Percentiles rank a stretch among this genome's conserved stretches.
These are phyloP conservation scores for Neoarius graeffei DNA, from an alignment of 2,113 vertebrate genomes.

Conservation along the genomic window DNA sequence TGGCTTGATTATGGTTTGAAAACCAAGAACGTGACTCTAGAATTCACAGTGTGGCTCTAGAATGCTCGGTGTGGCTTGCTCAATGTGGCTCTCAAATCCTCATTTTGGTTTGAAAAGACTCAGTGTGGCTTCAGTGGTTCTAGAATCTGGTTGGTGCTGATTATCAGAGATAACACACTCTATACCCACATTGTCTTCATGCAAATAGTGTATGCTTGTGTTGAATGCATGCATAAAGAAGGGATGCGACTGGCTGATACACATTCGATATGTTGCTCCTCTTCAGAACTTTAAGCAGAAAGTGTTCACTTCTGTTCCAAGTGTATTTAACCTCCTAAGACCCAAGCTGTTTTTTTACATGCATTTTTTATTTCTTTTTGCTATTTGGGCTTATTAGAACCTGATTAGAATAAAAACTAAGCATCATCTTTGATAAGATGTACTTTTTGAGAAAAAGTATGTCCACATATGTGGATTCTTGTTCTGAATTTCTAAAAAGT, in stretches of 20 bases:
- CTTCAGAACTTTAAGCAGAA: background rate
- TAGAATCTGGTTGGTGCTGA: background rate
- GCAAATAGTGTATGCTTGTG: background rate
- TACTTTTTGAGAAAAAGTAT: no score
- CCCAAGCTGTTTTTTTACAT: no score
- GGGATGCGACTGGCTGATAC: background rate
- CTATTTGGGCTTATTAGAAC: no score
- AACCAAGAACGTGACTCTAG: background rate
- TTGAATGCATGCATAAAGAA: background rate
- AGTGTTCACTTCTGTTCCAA: background rate
- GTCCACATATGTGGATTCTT: no score
- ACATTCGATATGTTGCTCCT: background rate
- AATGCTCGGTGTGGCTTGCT: background rate
- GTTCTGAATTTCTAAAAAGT: no score
- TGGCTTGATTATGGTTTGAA: no score
- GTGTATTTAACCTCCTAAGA: no score
- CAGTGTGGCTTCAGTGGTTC: background rate
- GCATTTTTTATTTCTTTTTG: no score
- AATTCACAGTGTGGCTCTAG: background rate
- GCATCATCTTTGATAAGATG: no score
- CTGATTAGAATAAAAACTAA: no score
- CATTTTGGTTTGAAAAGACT: no score
- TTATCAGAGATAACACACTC: background rate
- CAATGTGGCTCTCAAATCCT: background rate
- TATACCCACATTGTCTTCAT: background rate